Evolutionary conservation across 2,113 vertebrate genomes (phyloP).

Genomic region (Oriolus oriolus): DNA sequence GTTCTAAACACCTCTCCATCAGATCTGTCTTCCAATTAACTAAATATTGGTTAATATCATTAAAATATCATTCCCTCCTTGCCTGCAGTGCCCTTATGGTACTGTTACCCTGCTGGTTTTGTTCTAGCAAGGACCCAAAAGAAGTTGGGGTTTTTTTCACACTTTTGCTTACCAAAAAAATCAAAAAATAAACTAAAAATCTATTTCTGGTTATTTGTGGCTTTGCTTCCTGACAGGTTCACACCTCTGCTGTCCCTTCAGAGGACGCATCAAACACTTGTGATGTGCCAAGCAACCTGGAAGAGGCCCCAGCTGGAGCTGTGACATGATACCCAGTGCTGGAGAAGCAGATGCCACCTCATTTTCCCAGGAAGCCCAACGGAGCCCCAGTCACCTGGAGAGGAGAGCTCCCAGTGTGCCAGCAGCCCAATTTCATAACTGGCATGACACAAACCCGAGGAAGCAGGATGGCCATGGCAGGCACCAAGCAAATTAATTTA

Average conservation of each 20-base stretch:
- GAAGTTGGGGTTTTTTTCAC: not conserved
- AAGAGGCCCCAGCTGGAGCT: not conserved
- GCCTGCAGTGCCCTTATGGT: not conserved
- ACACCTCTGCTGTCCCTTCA: constrained; percentile 39
- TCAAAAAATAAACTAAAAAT: not conserved
- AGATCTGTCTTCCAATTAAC: not conserved
- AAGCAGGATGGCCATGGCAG: not conserved
- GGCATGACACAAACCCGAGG: not conserved
- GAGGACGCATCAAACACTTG: constrained; percentile 6
- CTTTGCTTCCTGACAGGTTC: not conserved
- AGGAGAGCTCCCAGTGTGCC: not conserved
- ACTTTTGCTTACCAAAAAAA: not conserved
- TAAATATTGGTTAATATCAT: not conserved
- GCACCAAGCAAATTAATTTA: not conserved
- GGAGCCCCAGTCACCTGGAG: not conserved
- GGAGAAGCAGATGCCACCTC: not conserved
- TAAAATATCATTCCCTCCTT: not conserved
- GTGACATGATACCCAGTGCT: not conserved
- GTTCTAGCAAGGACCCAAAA: not conserved
- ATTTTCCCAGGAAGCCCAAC: not conserved
- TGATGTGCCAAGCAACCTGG: constrained; percentile 20
- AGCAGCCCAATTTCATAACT: not conserved
- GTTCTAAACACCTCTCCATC: not conserved
- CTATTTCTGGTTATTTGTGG: not conserved
- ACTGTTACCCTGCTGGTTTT: not conserved